Base-by-base conservation (phyloP, 2,888 invertebrate species). In the Dione vanillae region DNA sequence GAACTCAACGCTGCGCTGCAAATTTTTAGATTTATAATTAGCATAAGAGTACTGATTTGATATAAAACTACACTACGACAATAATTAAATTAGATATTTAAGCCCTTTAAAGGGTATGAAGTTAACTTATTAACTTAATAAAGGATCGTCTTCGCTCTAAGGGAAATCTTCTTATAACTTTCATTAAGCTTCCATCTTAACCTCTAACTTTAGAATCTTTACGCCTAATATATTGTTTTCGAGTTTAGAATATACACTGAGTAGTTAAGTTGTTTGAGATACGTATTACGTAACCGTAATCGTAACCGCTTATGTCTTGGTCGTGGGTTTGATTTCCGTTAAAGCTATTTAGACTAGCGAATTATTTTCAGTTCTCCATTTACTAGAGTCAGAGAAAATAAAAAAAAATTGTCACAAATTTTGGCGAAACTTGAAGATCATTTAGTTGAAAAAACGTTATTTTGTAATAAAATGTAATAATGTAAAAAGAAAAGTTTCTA, bases 151-250 rank as follows among this genome's bases (percentile, higher is more conserved):
- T 27, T n/a, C 43, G n/a, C 43, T 61, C 27, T 9, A 43, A 43
- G 14, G 59, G 19, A 61, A 61, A 61, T n/a, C 59, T 43, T 43
- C 27, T 43, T 61, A 61, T 43, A 61, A 61, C 43, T 61, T 61
- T 27, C 11, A 10, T 43, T 43, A 45, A 61, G 59, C 59, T 45
- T 41, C n/a, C 43, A 6, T 43, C 59, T 61, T 43, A 43, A 61
- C 59, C 43, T n/a, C 11, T 27, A 43, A 61, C 59, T 45, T 61
- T 7, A 14, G 27, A 20, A 45, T 43, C 59, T 41, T n/a, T 43
- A 59, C 41, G 41, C 20, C 41, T 43, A 43, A 43, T 59, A 20
- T 20, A 43, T 59, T 59, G 59, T 59, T 20, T 43, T 52, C 27
- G 47, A 47, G 0, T 16, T 47, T n/a, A 10, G 16, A 47, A 47